phyloP scores from a whole-genome alignment of 1,140 invertebrate species.

The Brachionus angularis region DNA sequence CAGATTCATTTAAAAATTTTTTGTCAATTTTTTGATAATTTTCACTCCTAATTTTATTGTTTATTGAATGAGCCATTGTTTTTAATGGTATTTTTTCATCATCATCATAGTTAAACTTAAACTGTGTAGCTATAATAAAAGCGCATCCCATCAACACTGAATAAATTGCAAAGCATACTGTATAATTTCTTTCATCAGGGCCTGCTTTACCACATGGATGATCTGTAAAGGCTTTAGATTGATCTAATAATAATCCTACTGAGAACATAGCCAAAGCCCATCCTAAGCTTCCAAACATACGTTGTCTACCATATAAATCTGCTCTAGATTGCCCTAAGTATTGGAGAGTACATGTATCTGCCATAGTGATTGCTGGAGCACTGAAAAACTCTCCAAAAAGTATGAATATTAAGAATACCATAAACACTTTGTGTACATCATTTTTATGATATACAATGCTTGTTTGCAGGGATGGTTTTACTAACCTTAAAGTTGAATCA shows the following conservation, averaged over 20 bases:
- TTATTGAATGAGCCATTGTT: constrained; percentile 45
- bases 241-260: constrained; percentile 87
- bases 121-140: constrained; percentile 82
- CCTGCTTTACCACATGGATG: constrained; percentile 68
- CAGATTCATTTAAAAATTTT: constrained; percentile 8
- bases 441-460: constrained; percentile 80
- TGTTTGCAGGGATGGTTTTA: constrained; percentile 73
- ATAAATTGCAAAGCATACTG: constrained; percentile 95
- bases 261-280: constrained; percentile 98
- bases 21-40: constrained; percentile 47
- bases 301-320: constrained; percentile 82
- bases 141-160: constrained; percentile 92
- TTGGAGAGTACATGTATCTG: constrained; percentile 70
- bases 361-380: constrained; percentile 92
- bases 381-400: constrained; percentile 95
- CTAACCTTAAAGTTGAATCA: background rate
- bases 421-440: constrained; percentile 93
- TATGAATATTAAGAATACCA: constrained; percentile 78
- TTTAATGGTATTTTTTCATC: constrained; percentile 48
- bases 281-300: constrained; percentile 96
- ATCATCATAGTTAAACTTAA: constrained; percentile 58
- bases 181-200: constrained; percentile 87
- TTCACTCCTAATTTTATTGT: constrained; percentile 49
- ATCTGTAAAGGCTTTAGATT: constrained; percentile 78
- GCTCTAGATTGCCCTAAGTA: constrained; percentile 79